Evolutionary conservation across 2,113 vertebrate genomes (phyloP).

Genomic region (Pseudonaja textilis): DNA sequence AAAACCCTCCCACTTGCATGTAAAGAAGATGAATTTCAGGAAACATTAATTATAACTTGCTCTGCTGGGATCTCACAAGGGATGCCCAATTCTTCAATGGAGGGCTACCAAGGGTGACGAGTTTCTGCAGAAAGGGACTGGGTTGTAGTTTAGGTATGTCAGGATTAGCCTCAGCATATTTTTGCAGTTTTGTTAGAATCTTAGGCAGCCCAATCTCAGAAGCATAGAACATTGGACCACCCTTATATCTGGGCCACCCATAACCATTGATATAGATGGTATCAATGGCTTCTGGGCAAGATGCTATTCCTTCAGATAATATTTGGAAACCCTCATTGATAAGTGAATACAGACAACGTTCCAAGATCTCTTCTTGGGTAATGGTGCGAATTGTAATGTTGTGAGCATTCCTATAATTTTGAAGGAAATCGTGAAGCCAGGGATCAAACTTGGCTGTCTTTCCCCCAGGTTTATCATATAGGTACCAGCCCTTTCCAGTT

Average conservation of each 20-base stretch:
- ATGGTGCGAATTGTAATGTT: slow-evolving; percentile 70
- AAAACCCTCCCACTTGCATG: not conserved
- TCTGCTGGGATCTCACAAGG: slow-evolving; percentile 57
- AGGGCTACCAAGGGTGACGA: slow-evolving; percentile 81
- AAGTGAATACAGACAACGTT: slow-evolving; percentile 83
- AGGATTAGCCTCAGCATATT: slow-evolving; percentile 75
- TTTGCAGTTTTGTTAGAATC: slow-evolving; percentile 79
- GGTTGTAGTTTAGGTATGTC: slow-evolving; percentile 81
- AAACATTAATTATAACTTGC: slow-evolving; percentile 74
- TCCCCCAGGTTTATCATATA: slow-evolving; percentile 78
- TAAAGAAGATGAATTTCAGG: not conserved
- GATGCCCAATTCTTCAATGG: slow-evolving; percentile 82
- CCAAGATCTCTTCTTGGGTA: slow-evolving; percentile 81
- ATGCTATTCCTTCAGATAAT: slow-evolving; percentile 83
- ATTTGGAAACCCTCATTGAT: slow-evolving; percentile 88
- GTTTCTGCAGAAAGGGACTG: slow-evolving; percentile 76
- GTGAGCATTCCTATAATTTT: slow-evolving; percentile 75
- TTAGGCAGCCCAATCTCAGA: slow-evolving; percentile 75
- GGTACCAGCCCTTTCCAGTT: slow-evolving; percentile 85
- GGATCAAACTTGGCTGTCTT: slow-evolving; percentile 77
- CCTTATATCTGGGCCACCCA: slow-evolving; percentile 84
- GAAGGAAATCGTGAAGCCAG: slow-evolving; percentile 77
- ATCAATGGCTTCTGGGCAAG: slow-evolving; percentile 86
- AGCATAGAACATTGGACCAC: slow-evolving; percentile 92
- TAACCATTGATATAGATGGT: slow-evolving; percentile 87